Evolutionary conservation across 2,888 invertebrate species (phyloP).

Genomic region (Acleris literana): DNA sequence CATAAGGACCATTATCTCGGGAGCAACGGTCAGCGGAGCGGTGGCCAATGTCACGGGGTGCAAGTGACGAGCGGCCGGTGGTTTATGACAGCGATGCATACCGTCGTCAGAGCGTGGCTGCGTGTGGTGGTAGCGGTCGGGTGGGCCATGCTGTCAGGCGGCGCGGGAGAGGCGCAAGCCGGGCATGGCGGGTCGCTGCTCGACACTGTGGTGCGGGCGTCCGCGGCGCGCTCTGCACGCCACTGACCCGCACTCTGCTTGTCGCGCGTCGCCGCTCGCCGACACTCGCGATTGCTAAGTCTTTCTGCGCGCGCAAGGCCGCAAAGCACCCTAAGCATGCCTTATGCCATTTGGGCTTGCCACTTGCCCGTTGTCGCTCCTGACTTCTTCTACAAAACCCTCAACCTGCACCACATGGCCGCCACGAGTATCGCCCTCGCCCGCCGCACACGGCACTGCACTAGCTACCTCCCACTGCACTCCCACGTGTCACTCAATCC

Average conservation of each 20-base stretch:
- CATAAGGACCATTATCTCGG: conserved; percentile 68
- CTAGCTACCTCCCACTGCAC: background rate
- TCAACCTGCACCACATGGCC: conserved; percentile 39
- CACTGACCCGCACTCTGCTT: conserved; percentile 78
- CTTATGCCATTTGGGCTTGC: conserved; percentile 54
- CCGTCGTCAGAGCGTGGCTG: conserved; percentile 84
- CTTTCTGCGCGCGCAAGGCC: conserved; percentile 66
- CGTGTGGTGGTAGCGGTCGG: conserved; percentile 82
- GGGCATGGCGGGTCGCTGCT: conserved; percentile 82
- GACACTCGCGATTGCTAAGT: conserved; percentile 47
- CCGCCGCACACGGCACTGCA: conserved; percentile 2
- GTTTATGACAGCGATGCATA: conserved; percentile 58
- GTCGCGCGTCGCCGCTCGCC: conserved; percentile 54
- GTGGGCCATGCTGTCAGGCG: conserved; percentile 83
- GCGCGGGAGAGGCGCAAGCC: conserved; percentile 82
- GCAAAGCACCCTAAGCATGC: conserved; percentile 58
- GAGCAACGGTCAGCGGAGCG: conserved; percentile 47
- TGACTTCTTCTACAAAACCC: conserved; percentile 54
- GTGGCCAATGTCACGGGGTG: conserved; percentile 45
- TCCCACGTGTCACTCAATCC: conserved; percentile 18
- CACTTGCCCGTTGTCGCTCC: conserved; percentile 59
- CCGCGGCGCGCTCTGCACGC: conserved; percentile 82
- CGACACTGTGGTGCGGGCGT: conserved; percentile 83
- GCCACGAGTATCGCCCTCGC: conserved; percentile 4
- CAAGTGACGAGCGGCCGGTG: conserved; percentile 35